phyloP scores from a whole-genome alignment of 2,888 invertebrate species.

The Leucophora obtusa region DNA sequence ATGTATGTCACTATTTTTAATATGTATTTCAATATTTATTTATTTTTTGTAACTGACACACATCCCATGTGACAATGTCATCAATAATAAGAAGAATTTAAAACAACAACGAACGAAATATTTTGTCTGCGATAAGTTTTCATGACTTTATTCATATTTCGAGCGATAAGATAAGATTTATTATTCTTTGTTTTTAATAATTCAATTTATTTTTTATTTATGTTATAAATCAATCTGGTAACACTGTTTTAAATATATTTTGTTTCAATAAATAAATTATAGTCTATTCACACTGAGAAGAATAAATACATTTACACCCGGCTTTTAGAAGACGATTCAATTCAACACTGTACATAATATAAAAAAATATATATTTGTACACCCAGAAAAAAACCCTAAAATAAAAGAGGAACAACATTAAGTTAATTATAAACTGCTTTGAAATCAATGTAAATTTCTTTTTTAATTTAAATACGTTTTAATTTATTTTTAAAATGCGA shows the following conservation, averaged over 20 bases:
- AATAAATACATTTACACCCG: too few species aligned
- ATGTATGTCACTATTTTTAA: conserved; percentile 11
- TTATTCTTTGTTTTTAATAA: not conserved
- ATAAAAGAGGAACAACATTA: too few species aligned
- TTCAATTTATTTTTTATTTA: not conserved
- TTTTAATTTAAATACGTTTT: too few species aligned
- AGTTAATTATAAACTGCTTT: too few species aligned
- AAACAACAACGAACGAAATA: not conserved
- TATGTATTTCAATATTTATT: not conserved
- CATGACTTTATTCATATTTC: not conserved
- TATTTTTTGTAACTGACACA: not conserved
- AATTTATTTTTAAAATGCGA: too few species aligned
- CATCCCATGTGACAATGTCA: not conserved
- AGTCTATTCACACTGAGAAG: too few species aligned
- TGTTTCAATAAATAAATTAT: too few species aligned
- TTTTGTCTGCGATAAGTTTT: not conserved
- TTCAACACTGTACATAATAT: too few species aligned
- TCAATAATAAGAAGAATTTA: not conserved
- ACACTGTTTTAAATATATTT: not conserved
- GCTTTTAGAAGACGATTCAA: too few species aligned
- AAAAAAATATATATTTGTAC: too few species aligned
- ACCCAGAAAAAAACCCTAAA: too few species aligned
- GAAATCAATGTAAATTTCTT: too few species aligned
- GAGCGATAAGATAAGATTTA: not conserved
- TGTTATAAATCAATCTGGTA: not conserved